phyloP scores from a whole-genome alignment of 2,113 vertebrate genomes.

The Tetraodon nigroviridis region DNA sequence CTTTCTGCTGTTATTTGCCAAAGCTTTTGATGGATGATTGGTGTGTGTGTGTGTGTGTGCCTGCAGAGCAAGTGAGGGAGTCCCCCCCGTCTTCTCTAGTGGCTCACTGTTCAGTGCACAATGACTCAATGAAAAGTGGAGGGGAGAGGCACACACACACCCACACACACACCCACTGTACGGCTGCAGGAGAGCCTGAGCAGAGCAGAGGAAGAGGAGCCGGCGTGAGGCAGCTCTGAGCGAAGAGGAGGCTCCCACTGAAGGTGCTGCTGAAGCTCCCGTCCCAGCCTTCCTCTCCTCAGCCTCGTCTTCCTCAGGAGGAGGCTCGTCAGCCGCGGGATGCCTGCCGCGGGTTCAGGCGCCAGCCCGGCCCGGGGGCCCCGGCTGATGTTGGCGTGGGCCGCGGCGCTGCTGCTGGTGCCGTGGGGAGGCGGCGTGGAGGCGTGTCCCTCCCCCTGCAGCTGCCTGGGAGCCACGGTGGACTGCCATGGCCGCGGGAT shows the following conservation, averaged over 20 bases:
- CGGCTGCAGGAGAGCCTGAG: slow-evolving; percentile 40
- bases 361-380: slow-evolving; percentile 35
- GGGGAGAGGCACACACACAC: slow-evolving; percentile 56
- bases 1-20: slow-evolving; percentile 74
- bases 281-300: slow-evolving; percentile 8
- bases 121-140: slow-evolving; percentile 72
- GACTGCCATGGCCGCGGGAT: slow-evolving; percentile 88
- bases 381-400: slow-evolving; percentile 54
- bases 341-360: slow-evolving; percentile 35
- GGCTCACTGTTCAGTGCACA: slow-evolving; percentile 64
- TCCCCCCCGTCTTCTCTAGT: slow-evolving; percentile 52
- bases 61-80: slow-evolving; percentile 55
- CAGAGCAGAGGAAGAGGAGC: slow-evolving; percentile 42
- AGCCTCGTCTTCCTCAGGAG: background rate
- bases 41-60: slow-evolving; percentile 48
- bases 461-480: slow-evolving; percentile 87
- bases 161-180: slow-evolving; percentile 41
- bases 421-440: slow-evolving; percentile 30
- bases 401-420: slow-evolving; percentile 59
- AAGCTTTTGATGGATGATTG: slow-evolving; percentile 82
- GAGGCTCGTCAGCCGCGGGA: slow-evolving; percentile 22
- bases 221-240: slow-evolving; percentile 12
- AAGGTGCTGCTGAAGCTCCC: slow-evolving; percentile 41
- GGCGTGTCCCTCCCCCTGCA: slow-evolving; percentile 84
- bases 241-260: background rate